Percentiles rank a stretch among this genome's conserved stretches.
phyloP scores from a whole-genome alignment of 2,113 vertebrate species.

The Nematolebias whitei region DNA sequence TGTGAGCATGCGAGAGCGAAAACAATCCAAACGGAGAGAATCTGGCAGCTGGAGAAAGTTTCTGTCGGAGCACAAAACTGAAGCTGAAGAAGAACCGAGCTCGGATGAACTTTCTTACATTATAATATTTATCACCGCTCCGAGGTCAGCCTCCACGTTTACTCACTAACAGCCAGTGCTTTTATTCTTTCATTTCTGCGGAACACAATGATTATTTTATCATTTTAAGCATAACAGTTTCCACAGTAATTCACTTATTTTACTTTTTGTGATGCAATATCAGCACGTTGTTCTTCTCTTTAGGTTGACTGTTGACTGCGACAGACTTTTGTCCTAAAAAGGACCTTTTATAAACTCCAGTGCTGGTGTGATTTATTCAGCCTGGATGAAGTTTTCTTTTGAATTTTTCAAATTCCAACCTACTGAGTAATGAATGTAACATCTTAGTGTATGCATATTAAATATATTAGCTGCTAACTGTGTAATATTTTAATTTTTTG shows the following conservation, averaged over 20 bases:
- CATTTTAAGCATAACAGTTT: neutral
- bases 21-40: neutral
- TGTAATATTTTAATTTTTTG: no score
- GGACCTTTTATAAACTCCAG: neutral
- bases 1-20: constrained; percentile 13
- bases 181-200: neutral
- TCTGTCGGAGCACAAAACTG: constrained; percentile 10
- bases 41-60: constrained; percentile 1
- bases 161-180: constrained; percentile 10
- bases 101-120: constrained; percentile 35
- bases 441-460: no score
- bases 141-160: constrained; percentile 21
- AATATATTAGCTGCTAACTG: no score
- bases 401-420: neutral
- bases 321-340: neutral
- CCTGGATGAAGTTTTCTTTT: neutral
- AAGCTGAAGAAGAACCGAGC: no score
- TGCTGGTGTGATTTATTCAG: neutral
- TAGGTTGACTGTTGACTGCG: neutral
- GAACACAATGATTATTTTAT: neutral
- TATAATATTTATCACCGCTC: constrained; percentile 23
- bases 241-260: neutral
- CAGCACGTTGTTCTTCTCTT: neutral
- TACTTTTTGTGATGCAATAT: neutral
- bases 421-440: no score